phyloP scores from a whole-genome alignment of 1,140 invertebrate genomes.

The Drosophila cardini region DNA sequence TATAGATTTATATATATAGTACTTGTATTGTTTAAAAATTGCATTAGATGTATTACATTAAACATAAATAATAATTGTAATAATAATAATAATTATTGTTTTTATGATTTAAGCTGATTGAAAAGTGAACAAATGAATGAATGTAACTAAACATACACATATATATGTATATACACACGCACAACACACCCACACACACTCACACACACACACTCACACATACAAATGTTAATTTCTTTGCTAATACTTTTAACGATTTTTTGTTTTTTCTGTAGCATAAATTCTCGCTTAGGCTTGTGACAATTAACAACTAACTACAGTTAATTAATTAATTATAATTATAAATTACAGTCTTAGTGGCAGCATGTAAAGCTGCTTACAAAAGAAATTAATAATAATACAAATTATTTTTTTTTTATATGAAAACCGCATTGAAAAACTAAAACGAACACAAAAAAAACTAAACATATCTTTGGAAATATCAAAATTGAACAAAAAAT shows the following conservation, averaged over 20 bases:
- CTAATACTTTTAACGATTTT: slow-evolving; percentile 20
- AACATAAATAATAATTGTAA: slow-evolving; percentile 61
- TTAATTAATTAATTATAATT: slow-evolving; percentile 39
- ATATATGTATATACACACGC: slow-evolving; percentile 11
- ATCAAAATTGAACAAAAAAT: slow-evolving; percentile 51
- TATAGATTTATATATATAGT: slow-evolving; percentile 31
- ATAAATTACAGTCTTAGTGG: slow-evolving; percentile 79
- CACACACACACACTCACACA: slow-evolving; percentile 3
- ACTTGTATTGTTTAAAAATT: slow-evolving; percentile 43
- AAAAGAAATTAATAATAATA: slow-evolving; percentile 27
- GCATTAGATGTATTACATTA: slow-evolving; percentile 66
- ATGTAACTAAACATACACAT: slow-evolving; percentile 6
- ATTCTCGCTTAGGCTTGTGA: slow-evolving; percentile 57
- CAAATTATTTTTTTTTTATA: not conserved
- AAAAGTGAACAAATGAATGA: slow-evolving; percentile 50
- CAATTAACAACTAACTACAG: slow-evolving; percentile 42
- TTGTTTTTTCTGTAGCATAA: slow-evolving; percentile 29
- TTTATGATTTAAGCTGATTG: slow-evolving; percentile 26
- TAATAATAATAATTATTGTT: slow-evolving; percentile 37
- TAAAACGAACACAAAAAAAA: slow-evolving; percentile 61
- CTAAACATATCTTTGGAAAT: slow-evolving; percentile 81
- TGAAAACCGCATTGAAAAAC: slow-evolving; percentile 51
- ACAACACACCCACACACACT: not conserved
- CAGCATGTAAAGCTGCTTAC: slow-evolving; percentile 50
- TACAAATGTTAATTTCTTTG: slow-evolving; percentile 26